Percentiles rank a stretch among this genome's conserved stretches.
These are phyloP conservation scores for Aplocera efformata DNA, from an alignment of 2,888 invertebrate species.

Conservation along the genomic window DNA sequence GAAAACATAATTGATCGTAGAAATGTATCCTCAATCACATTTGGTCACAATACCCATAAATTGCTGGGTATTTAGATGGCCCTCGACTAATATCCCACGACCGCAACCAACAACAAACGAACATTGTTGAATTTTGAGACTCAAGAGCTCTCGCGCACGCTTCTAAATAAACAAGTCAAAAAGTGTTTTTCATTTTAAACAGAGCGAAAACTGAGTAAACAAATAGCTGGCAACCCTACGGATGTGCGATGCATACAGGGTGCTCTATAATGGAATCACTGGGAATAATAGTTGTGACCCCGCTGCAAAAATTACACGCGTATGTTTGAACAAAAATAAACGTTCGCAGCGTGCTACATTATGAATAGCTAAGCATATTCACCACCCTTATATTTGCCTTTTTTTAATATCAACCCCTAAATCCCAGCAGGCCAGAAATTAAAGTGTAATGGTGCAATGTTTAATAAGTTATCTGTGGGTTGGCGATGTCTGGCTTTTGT, in stretches of 20 bases:
- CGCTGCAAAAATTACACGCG: constrained; percentile 25
- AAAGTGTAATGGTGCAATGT: constrained; percentile 77
- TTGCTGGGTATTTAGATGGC: constrained; percentile 44
- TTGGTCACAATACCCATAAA: constrained; percentile 14
- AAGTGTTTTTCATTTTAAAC: constrained; percentile 53
- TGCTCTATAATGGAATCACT: constrained; percentile 13
- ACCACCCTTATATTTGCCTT: constrained; percentile 54
- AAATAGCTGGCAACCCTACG: constrained; percentile 36
- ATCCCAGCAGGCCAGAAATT: constrained; percentile 73
- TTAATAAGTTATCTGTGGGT: constrained; percentile 78
- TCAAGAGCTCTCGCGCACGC: constrained; percentile 61
- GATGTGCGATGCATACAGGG: constrained; percentile 17
- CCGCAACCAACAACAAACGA: constrained; percentile 43
- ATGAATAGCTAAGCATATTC: constrained; percentile 70
- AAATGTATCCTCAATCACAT: constrained; percentile 20
- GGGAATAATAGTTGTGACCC: constrained; percentile 40
- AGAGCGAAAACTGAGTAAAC: constrained; percentile 37
- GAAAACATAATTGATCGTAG: background rate
- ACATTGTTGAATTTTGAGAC: constrained; percentile 56
- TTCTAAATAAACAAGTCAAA: constrained; percentile 70
- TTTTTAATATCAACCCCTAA: constrained; percentile 65
- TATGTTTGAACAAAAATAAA: constrained; percentile 59
- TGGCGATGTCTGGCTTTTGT: constrained; percentile 65
- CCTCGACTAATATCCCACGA: constrained; percentile 47
- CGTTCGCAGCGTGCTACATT: constrained; percentile 40